Base-by-base conservation (phyloP, 2,888 invertebrate genomes). In the Plemyria rubiginata region DNA sequence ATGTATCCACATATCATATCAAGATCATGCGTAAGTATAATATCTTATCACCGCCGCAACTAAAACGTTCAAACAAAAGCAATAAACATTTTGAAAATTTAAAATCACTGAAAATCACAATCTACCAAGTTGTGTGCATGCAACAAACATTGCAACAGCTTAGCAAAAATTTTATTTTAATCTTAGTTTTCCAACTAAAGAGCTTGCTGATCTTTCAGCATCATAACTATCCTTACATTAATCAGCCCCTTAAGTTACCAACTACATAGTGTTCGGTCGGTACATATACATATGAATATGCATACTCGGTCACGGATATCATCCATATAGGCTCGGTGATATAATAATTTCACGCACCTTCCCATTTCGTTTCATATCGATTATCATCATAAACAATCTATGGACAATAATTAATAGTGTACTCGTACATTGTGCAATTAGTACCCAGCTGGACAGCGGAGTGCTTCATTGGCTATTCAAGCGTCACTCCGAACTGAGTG, bases 391-490 rank as follows among this genome's bases (percentile, higher is more conserved):
- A 46, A 16, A 28, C 40, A 29, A 48, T 59, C 8, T 40, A 53
- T 32, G 29, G 46, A 38, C 28, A 40, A n/a, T n/a, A n/a, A n/a
- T n/a, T 48, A 49, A 48, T 36, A 16, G 28, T 46, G 53, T 40
- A n/a, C n/a, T n/a, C n/a, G n/a, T n/a, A 41, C 41, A 57, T 53
- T 15, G 53, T 16, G 45, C 40, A 52, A 63, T 56, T 32, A 60
- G 60, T 45, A 46, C 54, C 70, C 68, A 67, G 68, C 65, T 45
- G 45, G 16, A 16, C 60, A 66, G 54, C 64, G 63, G 74, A 76
- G 71, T 73, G 77, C 71, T 71, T 78, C 78, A 81, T 82, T 79
- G 75, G 72, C 76, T 74, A 79, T 81, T 80, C 81, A 81, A 59
- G 65, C 62, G 67, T 63, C 69, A 67, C 71, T 70, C 73, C 75